These are phyloP conservation scores for Clarias gariepinus DNA, from an alignment of 2,113 vertebrate genomes.

Conservation along the genomic window DNA sequence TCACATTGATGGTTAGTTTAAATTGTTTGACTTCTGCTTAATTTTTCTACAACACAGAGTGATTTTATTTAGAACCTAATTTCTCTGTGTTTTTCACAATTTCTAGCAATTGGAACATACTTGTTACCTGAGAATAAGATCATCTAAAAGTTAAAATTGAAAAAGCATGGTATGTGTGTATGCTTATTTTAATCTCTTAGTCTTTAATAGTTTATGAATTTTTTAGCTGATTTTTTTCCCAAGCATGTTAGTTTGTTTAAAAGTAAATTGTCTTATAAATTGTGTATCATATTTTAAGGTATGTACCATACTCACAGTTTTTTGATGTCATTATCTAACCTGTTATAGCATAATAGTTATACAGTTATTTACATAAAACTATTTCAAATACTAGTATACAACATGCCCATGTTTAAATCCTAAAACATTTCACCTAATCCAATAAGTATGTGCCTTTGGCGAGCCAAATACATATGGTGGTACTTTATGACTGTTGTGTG, in stretches of 20 bases:
- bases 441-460: background rate
- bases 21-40: constrained; percentile 49
- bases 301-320: background rate
- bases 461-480: background rate
- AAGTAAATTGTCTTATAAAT: constrained; percentile 1
- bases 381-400: background rate
- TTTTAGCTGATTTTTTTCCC: constrained; percentile 3
- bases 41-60: constrained; percentile 11
- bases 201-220: background rate
- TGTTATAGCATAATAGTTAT: constrained; percentile 3
- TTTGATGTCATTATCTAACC: background rate
- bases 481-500: background rate
- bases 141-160: constrained; percentile 25
- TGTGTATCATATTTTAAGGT: background rate
- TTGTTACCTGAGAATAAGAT: constrained; percentile 19
- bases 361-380: background rate
- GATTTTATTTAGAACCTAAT: constrained; percentile 32
- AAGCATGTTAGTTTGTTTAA: constrained; percentile 17
- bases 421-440: background rate
- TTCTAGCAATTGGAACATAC: constrained; percentile 7
- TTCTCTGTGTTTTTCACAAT: constrained; percentile 19
- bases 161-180: background rate
- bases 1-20: constrained; percentile 63
- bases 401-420: background rate
- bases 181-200: constrained; percentile 7